Conservation (phyloP, 2,113 vertebrate species). For the Mungos mungo region DNA sequence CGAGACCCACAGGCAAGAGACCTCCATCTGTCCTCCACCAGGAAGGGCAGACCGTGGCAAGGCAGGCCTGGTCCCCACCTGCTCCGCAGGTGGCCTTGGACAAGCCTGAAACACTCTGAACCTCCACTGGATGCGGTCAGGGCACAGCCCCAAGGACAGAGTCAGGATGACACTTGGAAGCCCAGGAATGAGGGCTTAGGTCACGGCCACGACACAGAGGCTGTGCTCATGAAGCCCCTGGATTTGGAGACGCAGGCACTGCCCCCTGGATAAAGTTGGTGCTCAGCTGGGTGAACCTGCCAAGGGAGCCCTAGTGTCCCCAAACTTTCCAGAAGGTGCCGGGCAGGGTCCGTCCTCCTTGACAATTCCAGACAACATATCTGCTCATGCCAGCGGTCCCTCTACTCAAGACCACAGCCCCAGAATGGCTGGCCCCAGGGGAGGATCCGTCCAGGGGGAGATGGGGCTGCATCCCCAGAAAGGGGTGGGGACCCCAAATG, state of each 20-base stretch:
- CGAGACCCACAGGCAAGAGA: background rate
- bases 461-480: background rate
- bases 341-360: background rate
- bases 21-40: background rate
- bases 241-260: fast-evolving
- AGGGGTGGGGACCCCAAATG: background rate
- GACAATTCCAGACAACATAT: background rate
- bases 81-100: background rate
- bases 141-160: background rate
- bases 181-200: background rate
- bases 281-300: fast-evolving
- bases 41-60: background rate
- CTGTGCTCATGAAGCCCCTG: fast-evolving
- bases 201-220: fast-evolving
- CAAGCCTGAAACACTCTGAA: fast-evolving
- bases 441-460: background rate
- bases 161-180: background rate
- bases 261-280: background rate
- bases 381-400: background rate
- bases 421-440: no score
- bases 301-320: background rate
- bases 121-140: background rate
- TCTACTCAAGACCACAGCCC: background rate
- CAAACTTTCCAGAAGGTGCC: background rate
- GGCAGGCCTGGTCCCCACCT: background rate